Evolutionary conservation across 2,888 invertebrate genomes (phyloP).

Genomic region (Mesodorylaimus sp.): DNA sequence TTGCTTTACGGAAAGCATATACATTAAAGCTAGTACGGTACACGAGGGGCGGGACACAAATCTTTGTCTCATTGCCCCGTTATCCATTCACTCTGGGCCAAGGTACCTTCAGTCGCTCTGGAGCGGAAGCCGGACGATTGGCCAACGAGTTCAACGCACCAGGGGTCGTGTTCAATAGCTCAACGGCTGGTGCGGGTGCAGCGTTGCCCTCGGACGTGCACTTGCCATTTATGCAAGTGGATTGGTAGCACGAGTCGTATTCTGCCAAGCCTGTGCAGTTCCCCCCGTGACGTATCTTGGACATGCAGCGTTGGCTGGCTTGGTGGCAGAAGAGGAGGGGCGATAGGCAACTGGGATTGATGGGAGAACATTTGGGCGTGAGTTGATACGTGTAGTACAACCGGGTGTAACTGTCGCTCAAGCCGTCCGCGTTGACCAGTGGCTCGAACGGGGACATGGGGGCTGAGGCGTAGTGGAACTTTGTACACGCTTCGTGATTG

Average conservation of each 20-base stretch:
- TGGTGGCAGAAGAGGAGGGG: neutral
- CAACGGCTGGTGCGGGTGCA: neutral
- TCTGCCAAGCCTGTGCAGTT: neutral
- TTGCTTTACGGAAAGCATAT: too few species aligned
- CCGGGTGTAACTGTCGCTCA: constrained; percentile 1
- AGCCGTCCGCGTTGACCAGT: constrained; percentile 2
- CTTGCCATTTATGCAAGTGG: neutral
- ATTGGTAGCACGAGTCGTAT: neutral
- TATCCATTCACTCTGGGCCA: too few species aligned
- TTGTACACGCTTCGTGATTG: constrained; percentile 6
- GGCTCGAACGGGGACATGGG: constrained; percentile 3
- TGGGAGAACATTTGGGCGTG: neutral
- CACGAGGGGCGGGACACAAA: too few species aligned
- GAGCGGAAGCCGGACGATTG: too few species aligned
- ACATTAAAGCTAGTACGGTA: too few species aligned
- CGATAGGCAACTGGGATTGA: too few species aligned
- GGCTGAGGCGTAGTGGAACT: constrained; percentile 4
- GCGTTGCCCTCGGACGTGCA: neutral
- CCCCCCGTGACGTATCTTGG: neutral
- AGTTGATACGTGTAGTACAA: neutral
- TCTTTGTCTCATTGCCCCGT: too few species aligned
- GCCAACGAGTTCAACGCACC: too few species aligned
- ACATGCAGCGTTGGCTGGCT: neutral
- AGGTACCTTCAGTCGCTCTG: too few species aligned
- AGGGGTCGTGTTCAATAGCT: too few species aligned